A percentile compares a stretch with the other conserved stretches of the same genome.
These are phyloP conservation scores for Ornithorhynchus anatinus DNA, from an alignment of 2,113 vertebrate species.

Conservation along the genomic window DNA sequence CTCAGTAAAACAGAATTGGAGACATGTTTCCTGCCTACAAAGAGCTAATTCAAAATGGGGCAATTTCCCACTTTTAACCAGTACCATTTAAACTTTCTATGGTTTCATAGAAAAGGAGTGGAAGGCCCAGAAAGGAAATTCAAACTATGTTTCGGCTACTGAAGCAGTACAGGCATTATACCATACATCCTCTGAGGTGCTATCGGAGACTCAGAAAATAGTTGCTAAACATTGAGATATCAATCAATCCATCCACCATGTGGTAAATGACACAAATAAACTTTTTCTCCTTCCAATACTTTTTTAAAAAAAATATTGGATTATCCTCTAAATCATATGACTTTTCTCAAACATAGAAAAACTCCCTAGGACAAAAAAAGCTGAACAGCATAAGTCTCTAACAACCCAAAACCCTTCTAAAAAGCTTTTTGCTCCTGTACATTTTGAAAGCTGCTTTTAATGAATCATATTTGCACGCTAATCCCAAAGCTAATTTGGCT, in stretches of 20 bases:
- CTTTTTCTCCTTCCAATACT: slow-evolving; percentile 31
- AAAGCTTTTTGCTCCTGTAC: slow-evolving; percentile 55
- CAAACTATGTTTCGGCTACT: background rate
- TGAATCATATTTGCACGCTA: slow-evolving; percentile 50
- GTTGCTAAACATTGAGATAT: background rate
- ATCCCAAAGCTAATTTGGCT: slow-evolving; percentile 45
- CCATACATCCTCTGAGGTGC: background rate
- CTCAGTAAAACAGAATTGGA: too few species aligned
- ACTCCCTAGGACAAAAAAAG: slow-evolving; percentile 55
- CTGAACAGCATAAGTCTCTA: slow-evolving; percentile 35
- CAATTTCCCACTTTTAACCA: too few species aligned
- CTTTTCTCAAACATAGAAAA: slow-evolving; percentile 42
- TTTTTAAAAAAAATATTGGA: slow-evolving; percentile 52
- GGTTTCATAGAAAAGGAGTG: background rate
- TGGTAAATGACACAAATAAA: slow-evolving; percentile 34
- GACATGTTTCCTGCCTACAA: too few species aligned
- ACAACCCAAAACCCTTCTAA: slow-evolving; percentile 24
- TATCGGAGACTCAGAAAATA: background rate
- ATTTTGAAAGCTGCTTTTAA: slow-evolving; percentile 53
- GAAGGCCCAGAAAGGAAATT: background rate
- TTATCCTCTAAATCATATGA: slow-evolving; percentile 46
- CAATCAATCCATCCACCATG: too few species aligned
- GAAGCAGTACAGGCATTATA: too few species aligned
- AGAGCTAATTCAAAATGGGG: too few species aligned
- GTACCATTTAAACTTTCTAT: background rate